A percentile compares a stretch with the other conserved stretches of the same genome.
Conservation (phyloP, 2,888 invertebrate genomes). For the Alviniconcha strummeri region DNA sequence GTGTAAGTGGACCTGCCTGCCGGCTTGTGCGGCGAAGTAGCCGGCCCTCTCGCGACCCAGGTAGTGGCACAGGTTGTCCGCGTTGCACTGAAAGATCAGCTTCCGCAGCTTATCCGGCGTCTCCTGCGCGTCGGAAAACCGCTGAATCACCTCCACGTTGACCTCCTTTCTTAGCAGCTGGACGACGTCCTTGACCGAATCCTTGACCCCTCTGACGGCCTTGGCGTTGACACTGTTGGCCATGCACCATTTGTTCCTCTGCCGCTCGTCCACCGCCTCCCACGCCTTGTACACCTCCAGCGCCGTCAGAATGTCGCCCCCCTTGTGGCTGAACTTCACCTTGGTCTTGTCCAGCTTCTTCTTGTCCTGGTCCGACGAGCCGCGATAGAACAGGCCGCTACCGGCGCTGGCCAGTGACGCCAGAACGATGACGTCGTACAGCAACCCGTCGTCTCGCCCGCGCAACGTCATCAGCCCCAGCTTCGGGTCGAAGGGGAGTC, state of each 20-base stretch:
- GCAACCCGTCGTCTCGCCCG: slow-evolving; percentile 45
- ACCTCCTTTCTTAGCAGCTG: slow-evolving; percentile 53
- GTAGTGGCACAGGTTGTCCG: slow-evolving; percentile 56
- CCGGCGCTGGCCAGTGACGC: slow-evolving; percentile 60
- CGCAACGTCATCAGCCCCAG: slow-evolving; percentile 45
- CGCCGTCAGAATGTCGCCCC: slow-evolving; percentile 63
- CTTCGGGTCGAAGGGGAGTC: slow-evolving; percentile 65
- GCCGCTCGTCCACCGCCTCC: slow-evolving; percentile 51
- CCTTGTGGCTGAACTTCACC: slow-evolving; percentile 59
- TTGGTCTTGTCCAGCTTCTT: slow-evolving; percentile 56
- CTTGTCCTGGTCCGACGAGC: slow-evolving; percentile 54
- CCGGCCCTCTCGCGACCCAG: slow-evolving; percentile 62
- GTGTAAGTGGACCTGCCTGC: slow-evolving; percentile 57
- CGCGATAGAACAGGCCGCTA: slow-evolving; percentile 64
- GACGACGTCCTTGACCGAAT: slow-evolving; percentile 52
- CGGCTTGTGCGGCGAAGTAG: slow-evolving; percentile 50
- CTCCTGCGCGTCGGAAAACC: slow-evolving; percentile 42
- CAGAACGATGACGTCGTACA: slow-evolving; percentile 61
- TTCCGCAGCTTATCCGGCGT: slow-evolving; percentile 45
- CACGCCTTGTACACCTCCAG: slow-evolving; percentile 57
- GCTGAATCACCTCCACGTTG: slow-evolving; percentile 39
- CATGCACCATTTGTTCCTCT: slow-evolving; percentile 64
- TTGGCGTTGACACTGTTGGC: slow-evolving; percentile 69
- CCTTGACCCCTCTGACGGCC: slow-evolving; percentile 22
- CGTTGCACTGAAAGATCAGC: slow-evolving; percentile 56